A percentile compares a stretch with the other conserved stretches of the same genome.
Conservation (phyloP, 2,888 invertebrate species). For the Uropetala carovei region DNA sequence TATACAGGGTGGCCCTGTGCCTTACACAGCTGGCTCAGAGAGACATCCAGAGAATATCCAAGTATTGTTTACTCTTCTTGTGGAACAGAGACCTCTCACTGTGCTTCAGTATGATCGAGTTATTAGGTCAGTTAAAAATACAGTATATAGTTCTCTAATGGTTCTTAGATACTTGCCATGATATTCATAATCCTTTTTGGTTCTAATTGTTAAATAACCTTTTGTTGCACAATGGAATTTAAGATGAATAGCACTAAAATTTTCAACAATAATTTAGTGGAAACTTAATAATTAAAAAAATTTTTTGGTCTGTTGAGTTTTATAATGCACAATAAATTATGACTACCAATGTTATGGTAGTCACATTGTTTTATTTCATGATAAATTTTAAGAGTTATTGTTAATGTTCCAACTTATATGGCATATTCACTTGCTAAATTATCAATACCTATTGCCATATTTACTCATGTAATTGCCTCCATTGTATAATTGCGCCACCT, state of each 20-base stretch:
- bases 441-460: too few species aligned
- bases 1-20: constrained; percentile 65
- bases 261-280: not conserved
- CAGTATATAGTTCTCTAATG: not conserved
- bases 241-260: not conserved
- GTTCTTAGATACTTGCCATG: not conserved
- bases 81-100: constrained; percentile 87
- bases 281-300: not conserved
- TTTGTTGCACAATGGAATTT: not conserved
- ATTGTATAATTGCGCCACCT: too few species aligned
- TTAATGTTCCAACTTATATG: too few species aligned
- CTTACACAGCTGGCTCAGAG: constrained; percentile 73
- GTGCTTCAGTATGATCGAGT: constrained; percentile 88
- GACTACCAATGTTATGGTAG: too few species aligned
- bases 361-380: too few species aligned
- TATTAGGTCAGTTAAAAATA: constrained; percentile 73
- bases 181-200: not conserved
- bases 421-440: too few species aligned
- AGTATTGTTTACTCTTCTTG: constrained; percentile 85
- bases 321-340: too few species aligned
- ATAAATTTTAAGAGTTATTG: too few species aligned
- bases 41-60: constrained; percentile 81
- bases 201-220: not conserved
- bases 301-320: too few species aligned
- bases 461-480: too few species aligned